These are phyloP conservation scores for Zaprionus africanus DNA, from an alignment of 1,140 invertebrate genomes.

Conservation along the genomic window DNA sequence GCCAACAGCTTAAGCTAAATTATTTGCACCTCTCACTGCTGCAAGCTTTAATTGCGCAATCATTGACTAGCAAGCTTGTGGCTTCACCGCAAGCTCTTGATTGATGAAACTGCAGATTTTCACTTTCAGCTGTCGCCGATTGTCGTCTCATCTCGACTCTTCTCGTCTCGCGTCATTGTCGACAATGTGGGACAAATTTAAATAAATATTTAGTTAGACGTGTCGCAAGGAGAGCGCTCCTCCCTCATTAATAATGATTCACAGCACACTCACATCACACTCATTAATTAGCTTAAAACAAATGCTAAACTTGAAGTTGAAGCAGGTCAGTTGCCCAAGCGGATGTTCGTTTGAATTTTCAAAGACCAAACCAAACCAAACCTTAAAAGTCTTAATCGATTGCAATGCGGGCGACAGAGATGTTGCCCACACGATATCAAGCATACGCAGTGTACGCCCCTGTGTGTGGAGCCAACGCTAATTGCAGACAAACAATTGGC, in stretches of 20 bases:
- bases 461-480: constrained; percentile 39
- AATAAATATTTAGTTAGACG: constrained; percentile 28
- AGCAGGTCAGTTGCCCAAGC: constrained; percentile 41
- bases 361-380: constrained; percentile 23
- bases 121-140: neutral
- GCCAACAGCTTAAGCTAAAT: neutral
- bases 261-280: neutral
- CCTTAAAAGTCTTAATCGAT: constrained; percentile 21
- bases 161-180: neutral
- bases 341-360: constrained; percentile 23
- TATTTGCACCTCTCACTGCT: neutral
- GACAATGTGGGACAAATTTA: constrained; percentile 9
- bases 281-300: constrained; percentile 28
- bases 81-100: neutral
- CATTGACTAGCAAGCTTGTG: constrained; percentile 3
- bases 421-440: constrained; percentile 43
- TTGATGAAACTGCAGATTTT: constrained; percentile 11
- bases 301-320: constrained; percentile 19
- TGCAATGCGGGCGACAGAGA: constrained; percentile 31
- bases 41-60: neutral
- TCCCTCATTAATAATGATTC: constrained; percentile 24
- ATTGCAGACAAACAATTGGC: constrained; percentile 76
- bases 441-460: constrained; percentile 37
- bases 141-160: neutral
- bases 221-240: neutral